These are phyloP conservation scores for Microcebus griseorufus DNA, from an alignment of 2,113 vertebrate species.

Conservation along the genomic window DNA sequence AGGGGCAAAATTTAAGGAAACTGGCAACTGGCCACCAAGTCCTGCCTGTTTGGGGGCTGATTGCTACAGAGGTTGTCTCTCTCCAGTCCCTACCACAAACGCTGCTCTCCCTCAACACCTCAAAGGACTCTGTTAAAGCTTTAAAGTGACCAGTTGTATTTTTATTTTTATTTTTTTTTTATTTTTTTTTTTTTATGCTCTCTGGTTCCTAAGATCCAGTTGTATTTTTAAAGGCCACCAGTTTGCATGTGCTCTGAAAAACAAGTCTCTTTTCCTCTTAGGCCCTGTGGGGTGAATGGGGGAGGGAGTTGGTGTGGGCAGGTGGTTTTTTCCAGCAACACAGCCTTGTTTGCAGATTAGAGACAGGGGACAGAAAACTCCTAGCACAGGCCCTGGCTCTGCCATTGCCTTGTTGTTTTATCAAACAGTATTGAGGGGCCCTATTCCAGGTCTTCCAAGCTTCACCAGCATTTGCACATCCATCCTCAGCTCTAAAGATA, in stretches of 20 bases:
- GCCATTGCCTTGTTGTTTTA: not conserved
- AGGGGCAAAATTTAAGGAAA: not conserved
- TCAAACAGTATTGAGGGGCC: not conserved
- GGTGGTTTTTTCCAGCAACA: not conserved
- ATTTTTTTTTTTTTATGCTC: too few species aligned
- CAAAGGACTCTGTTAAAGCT: not conserved
- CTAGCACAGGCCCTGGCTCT: not conserved
- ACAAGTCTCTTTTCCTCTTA: not conserved
- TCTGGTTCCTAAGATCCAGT: too few species aligned
- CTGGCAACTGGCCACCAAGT: not conserved
- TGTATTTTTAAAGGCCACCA: not conserved
- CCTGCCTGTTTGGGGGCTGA: not conserved
- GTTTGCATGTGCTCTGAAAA: not conserved
- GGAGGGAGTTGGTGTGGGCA: not conserved
- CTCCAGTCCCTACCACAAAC: not conserved
- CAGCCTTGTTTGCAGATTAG: not conserved
- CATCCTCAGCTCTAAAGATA: not conserved
- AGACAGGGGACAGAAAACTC: not conserved
- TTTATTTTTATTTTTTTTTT: too few species aligned
- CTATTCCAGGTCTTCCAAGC: not conserved
- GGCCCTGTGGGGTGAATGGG: not conserved
- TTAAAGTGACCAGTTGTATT: not conserved
- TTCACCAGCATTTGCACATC: not conserved
- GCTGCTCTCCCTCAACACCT: not conserved
- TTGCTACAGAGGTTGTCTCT: not conserved